Evolutionary conservation across 2,888 invertebrate genomes (phyloP).

Genomic region (Mimachlamys varia): DNA sequence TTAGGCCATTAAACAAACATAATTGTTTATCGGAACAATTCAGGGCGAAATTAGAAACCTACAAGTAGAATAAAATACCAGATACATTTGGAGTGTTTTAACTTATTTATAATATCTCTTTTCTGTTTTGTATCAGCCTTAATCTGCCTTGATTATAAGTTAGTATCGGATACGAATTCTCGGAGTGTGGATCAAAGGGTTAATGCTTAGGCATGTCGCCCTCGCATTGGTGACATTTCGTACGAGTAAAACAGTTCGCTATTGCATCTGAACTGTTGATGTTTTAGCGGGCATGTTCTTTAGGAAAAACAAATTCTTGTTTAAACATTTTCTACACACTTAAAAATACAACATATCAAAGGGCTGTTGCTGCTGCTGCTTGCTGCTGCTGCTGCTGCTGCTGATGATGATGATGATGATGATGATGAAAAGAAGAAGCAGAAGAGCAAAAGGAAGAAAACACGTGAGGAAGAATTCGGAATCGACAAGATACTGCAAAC

Average conservation of each 20-base stretch:
- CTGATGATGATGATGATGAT: no score
- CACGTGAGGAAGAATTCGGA: no score
- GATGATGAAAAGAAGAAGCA: no score
- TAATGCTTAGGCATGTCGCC: not conserved
- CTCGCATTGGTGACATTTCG: not conserved
- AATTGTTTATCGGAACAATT: slow-evolving; percentile 1
- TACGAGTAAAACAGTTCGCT: not conserved
- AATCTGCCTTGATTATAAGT: slow-evolving; percentile 12
- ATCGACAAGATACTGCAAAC: no score
- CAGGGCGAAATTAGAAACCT: not conserved
- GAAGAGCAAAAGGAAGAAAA: no score
- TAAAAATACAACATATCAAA: no score
- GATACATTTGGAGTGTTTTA: not conserved
- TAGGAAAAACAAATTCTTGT: no score
- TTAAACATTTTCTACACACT: no score
- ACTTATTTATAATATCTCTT: slow-evolving; percentile 21
- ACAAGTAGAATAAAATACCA: not conserved
- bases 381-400: no score
- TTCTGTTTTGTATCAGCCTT: not conserved
- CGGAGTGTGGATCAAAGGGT: not conserved
- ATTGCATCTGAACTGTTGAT: no score
- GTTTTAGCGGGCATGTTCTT: no score
- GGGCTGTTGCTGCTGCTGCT: no score
- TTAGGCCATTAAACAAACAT: not conserved
- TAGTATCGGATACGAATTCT: not conserved